Evolutionary conservation across 2,888 invertebrate species (phyloP).

Genomic region (Bombylius discolor): DNA sequence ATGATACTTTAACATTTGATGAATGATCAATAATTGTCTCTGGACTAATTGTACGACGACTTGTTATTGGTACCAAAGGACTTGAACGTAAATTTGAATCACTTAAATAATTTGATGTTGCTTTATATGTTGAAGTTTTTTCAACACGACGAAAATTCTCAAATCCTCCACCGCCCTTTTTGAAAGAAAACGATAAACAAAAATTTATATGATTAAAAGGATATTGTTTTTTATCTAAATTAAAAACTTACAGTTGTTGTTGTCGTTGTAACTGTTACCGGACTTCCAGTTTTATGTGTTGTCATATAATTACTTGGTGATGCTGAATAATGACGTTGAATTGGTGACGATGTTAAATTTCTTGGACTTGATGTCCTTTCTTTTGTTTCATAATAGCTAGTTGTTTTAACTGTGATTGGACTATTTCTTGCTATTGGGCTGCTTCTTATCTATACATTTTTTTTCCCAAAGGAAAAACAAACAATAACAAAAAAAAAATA

Average conservation of each 20-base stretch:
- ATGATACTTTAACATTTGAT: slow-evolving; percentile 47
- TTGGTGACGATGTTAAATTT: slow-evolving; percentile 31
- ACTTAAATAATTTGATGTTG: slow-evolving; percentile 39
- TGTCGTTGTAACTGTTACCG: slow-evolving; percentile 19
- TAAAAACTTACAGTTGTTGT: background rate
- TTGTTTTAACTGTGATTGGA: slow-evolving; percentile 34
- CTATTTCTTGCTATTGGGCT: slow-evolving; percentile 32
- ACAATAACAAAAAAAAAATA: background rate
- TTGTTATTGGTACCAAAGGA: slow-evolving; percentile 41
- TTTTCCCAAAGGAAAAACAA: too few relatives aligned
- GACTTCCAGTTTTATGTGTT: slow-evolving; percentile 37
- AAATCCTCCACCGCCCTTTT: slow-evolving; percentile 22
- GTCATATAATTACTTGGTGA: slow-evolving; percentile 42
- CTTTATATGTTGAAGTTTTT: slow-evolving; percentile 40
- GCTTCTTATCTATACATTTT: slow-evolving; percentile 26
- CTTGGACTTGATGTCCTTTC: slow-evolving; percentile 30
- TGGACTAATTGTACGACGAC: slow-evolving; percentile 44
- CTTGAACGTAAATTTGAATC: slow-evolving; percentile 37
- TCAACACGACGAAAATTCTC: slow-evolving; percentile 33
- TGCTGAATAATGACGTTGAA: slow-evolving; percentile 33
- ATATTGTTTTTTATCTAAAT: background rate
- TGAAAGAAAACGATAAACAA: background rate
- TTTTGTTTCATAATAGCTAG: slow-evolving; percentile 29
- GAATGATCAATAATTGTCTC: slow-evolving; percentile 42
- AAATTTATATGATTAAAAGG: background rate